Evolutionary conservation across 1,140 invertebrate species (phyloP).

Genomic region (Bombus waltoni): DNA sequence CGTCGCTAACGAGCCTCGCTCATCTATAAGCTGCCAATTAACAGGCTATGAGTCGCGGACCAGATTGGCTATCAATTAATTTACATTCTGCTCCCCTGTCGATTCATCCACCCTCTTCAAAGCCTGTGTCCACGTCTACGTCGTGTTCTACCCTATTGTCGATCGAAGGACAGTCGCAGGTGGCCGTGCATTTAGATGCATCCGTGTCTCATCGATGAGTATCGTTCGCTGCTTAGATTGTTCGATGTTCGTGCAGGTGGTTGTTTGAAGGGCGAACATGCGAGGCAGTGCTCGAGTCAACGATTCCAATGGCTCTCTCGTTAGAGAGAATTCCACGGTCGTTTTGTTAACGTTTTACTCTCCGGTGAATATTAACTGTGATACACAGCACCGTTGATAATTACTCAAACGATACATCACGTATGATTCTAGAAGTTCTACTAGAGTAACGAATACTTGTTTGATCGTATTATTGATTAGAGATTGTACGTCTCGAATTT

Average conservation of each 20-base stretch:
- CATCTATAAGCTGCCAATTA: slow-evolving; percentile 81
- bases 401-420: too few relatives aligned
- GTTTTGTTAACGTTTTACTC: not conserved
- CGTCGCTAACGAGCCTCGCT: slow-evolving; percentile 78
- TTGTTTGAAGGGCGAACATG: not conserved
- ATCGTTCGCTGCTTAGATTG: slow-evolving; percentile 15
- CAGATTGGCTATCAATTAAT: slow-evolving; percentile 79
- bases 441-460: too few relatives aligned
- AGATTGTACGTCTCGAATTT: too few relatives aligned
- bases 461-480: too few relatives aligned
- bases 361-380: too few relatives aligned
- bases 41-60: slow-evolving; percentile 76
- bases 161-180: slow-evolving; percentile 22
- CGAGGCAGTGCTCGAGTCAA: not conserved
- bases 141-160: not conserved
- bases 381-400: too few relatives aligned
- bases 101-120: not conserved
- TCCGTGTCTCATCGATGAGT: not conserved
- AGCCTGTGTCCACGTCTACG: not conserved
- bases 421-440: too few relatives aligned
- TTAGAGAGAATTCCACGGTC: not conserved
- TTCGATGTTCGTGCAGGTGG: not conserved
- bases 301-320: not conserved
- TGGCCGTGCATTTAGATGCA: slow-evolving; percentile 3
- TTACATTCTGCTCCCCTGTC: slow-evolving; percentile 72